Evolutionary conservation across 2,797 vertebrate genomes (phyloP), one percentile per base, ranked within the genome.

Genomic region (Tragopan temminckii): DNA sequence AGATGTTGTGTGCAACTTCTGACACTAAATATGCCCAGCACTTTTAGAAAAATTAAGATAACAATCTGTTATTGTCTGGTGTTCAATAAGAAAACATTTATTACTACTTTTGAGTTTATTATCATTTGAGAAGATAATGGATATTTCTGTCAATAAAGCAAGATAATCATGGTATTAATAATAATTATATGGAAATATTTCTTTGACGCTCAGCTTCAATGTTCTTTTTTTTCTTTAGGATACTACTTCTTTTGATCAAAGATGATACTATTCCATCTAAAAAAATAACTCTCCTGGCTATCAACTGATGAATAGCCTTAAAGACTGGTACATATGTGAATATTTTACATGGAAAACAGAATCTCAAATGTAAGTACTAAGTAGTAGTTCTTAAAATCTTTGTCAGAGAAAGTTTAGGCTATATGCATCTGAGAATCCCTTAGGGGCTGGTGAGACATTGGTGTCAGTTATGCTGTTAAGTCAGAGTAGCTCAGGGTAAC

Each of bases 321-420:
- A 38, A 55, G 62, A 93, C 31, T 46, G 84, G 27, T 77, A 89
- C 33, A 87, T 55, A 81, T 33, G 23, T 80, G 35, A 89, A 77
- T 64, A 72, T 94, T 94, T 91, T 77, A 88, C 33, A 76, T 11
- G 17, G 27, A 96, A 55, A 87, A 90, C 35, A 96, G 96, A 88
- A 87, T 75, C 64, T 29, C 55, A 42, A 96, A 53, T 92, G 11
- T 88, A 93, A 95, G 89, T 53, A 94, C 71, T 83, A 83, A 74
- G 57, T 48, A 80, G 89, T 36, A 88, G 88, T 76, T 75, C 83
- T 84, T 94, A 87, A 84, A 91, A 96, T 91, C 92, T 96, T 95
- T 82, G 85, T 88, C 74, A 61, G 90, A 78, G 80, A 42, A 89
- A 35, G 40, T 91, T 93, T 87, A 89, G 79, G 35, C 11, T 80